phyloP scores from a whole-genome alignment of 2,888 invertebrate species.

The Pachymerium ferrugineum region DNA sequence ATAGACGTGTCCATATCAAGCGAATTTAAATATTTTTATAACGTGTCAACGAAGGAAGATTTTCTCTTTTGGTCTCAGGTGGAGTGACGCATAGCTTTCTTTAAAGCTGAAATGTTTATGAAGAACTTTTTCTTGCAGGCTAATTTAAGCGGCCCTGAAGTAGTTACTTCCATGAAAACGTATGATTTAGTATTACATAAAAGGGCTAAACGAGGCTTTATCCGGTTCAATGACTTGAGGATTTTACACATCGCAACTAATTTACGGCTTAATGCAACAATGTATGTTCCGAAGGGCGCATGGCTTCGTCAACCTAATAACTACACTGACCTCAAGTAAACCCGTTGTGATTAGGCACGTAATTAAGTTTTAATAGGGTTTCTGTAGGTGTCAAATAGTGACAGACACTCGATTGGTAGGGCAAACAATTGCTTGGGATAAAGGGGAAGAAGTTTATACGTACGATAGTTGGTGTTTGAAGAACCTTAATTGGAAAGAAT shows the following conservation, averaged over 20 bases:
- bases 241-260: background rate
- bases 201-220: constrained; percentile 4
- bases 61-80: constrained; percentile 14
- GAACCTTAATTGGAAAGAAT: background rate
- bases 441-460: constrained; percentile 6
- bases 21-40: constrained; percentile 27
- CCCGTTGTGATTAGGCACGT: background rate
- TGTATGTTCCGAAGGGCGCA: constrained; percentile 1
- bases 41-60: constrained; percentile 27
- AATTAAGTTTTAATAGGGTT: background rate
- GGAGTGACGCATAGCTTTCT: too few species aligned
- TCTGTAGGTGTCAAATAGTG: background rate
- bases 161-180: constrained; percentile 23
- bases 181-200: constrained; percentile 29
- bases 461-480: background rate
- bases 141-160: background rate
- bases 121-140: constrained; percentile 24
- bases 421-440: background rate
- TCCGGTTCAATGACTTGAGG: background rate
- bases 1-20: constrained; percentile 28
- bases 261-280: constrained; percentile 27
- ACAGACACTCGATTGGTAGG: background rate
- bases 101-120: too few species aligned
- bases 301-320: constrained; percentile 30
- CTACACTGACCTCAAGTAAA: constrained; percentile 3